Base-by-base conservation (phyloP, 2,113 vertebrate species). In the Brachionichthys hirsutus region DNA sequence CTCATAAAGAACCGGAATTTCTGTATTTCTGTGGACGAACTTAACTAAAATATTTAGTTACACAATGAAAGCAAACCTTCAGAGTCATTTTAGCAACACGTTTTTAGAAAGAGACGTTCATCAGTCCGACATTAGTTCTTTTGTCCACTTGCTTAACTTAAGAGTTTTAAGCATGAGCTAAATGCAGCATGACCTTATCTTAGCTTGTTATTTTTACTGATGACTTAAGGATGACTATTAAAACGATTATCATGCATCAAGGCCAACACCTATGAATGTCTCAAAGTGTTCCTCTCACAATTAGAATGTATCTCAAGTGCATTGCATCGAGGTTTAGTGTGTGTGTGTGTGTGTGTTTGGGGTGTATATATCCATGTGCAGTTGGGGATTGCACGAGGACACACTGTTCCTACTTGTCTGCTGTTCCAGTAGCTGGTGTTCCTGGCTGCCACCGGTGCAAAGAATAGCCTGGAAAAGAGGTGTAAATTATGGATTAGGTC, bases 401-500 rank as follows among this genome's bases (percentile, higher is more conserved):
- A 75, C 30, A 10, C 54, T 75, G 85, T 86, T 82, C 78, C 70
- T 62, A 20, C 65, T 69, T 62, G 72, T 72, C 65, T 68, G 50
- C 55, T 69, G 73, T 80, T 85, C 80, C 58, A 74, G 83, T 82
- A 85, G 75, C 66, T 52, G 49, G 60, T 83, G 72, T 76, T 86
- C 76, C 61, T 69, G 51, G 35, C 67, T 72, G 71, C 71, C 66
- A 72, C 81, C 81, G 73, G 62, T 34, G 75, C 76, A 83, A 44
- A 78, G 78, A 83, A 80, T 71, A 81, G 73, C 73, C 74, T 68
- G 58, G 66, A 73, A 84, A 67, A 66, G 58, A 81, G 77, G 81
- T 83, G 81, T 89, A 83, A 90, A 91, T 90, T 87, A 90, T 89
- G 78, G 78, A 89, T 89, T 80, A 85, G 80, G 57, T 73, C 70